phyloP scores from a whole-genome alignment of 2,113 vertebrate species.

The Martes martes region DNA sequence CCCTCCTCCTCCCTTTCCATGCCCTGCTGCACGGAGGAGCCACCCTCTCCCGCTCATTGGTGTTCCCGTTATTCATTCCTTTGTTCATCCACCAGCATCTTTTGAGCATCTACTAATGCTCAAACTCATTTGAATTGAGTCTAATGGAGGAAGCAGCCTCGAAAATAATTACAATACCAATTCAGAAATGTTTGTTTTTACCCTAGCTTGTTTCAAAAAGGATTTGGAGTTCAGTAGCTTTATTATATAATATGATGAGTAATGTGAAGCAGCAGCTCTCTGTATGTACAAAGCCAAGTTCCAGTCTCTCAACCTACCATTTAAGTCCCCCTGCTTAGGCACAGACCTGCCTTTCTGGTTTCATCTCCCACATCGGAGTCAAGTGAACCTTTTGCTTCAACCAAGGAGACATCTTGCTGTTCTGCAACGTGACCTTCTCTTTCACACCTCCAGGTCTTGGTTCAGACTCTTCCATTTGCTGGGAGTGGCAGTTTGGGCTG shows the following conservation, averaged over 20 bases:
- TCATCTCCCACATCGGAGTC: background rate
- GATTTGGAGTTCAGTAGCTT: slow-evolving; percentile 48
- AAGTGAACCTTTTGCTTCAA: background rate
- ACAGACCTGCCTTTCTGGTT: background rate
- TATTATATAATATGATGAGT: slow-evolving; percentile 54
- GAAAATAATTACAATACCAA: slow-evolving; percentile 53
- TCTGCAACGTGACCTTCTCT: background rate
- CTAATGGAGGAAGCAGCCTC: slow-evolving; percentile 55
- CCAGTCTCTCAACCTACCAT: background rate
- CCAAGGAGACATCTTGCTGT: background rate
- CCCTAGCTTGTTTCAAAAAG: slow-evolving; percentile 25
- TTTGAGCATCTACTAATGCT: background rate
- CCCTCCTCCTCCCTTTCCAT: background rate
- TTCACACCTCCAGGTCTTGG: background rate
- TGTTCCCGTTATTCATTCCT: background rate
- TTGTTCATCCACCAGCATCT: slow-evolving; percentile 37
- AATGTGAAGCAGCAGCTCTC: slow-evolving; percentile 12
- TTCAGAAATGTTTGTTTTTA: slow-evolving; percentile 62
- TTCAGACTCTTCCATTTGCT: background rate
- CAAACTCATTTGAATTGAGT: slow-evolving; percentile 48
- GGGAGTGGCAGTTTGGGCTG: background rate
- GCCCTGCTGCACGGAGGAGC: background rate
- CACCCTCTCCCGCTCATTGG: background rate
- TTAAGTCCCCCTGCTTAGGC: background rate
- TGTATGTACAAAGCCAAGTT: slow-evolving; percentile 10